phyloP scores from a whole-genome alignment of 2,113 vertebrate genomes.

The Oreochromis niloticus region DNA sequence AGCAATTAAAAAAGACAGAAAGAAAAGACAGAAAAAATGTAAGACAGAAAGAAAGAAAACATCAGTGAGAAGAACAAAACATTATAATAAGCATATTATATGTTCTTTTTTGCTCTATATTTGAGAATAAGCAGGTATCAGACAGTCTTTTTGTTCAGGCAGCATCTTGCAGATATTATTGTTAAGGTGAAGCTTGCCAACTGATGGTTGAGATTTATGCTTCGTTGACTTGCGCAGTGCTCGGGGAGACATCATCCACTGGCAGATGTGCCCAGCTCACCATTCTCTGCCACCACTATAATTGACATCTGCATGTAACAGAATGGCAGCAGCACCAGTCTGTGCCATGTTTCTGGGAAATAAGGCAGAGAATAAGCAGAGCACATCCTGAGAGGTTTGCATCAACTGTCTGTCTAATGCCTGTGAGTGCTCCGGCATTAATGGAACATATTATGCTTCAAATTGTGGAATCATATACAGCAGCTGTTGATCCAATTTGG shows the following conservation, averaged over 20 bases:
- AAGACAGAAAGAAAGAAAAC: not conserved
- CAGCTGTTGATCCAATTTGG: constrained; percentile 74
- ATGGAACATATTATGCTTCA: constrained; percentile 70
- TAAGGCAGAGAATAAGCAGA: constrained; percentile 65
- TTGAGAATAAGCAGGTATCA: not conserved
- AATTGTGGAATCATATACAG: constrained; percentile 74
- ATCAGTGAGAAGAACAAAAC: not conserved
- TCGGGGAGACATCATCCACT: constrained; percentile 53
- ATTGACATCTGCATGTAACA: constrained; percentile 68
- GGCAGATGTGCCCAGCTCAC: constrained; percentile 65
- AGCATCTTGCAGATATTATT: constrained; percentile 6
- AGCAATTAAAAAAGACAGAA: constrained; percentile 1
- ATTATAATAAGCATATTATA: not conserved
- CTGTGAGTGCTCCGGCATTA: constrained; percentile 67
- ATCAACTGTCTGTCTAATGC: constrained; percentile 62
- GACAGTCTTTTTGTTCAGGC: not conserved
- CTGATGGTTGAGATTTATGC: constrained; percentile 45
- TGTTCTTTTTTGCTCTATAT: not conserved
- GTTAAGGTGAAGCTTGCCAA: constrained; percentile 42
- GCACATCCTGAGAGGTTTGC: constrained; percentile 65
- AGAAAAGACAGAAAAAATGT: not conserved
- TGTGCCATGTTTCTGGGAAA: constrained; percentile 57
- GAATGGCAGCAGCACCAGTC: constrained; percentile 62
- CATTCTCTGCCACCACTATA: constrained; percentile 61
- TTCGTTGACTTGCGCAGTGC: constrained; percentile 33